These are phyloP conservation scores for Ophioninae sp. DNA, from an alignment of 2,888 invertebrate genomes.

Conservation along the genomic window DNA sequence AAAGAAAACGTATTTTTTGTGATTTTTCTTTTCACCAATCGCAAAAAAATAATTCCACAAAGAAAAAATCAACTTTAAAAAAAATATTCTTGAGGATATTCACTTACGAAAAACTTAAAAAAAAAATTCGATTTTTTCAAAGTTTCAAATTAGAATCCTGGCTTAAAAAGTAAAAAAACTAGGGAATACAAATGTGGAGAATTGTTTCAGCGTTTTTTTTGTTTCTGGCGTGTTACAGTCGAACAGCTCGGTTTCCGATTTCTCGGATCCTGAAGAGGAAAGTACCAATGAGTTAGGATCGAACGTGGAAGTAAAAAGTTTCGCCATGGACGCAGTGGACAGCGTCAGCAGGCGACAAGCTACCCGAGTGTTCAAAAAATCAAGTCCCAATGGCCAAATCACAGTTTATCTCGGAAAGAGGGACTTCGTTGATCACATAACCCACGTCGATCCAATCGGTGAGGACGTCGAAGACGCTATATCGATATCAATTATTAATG, in stretches of 20 bases:
- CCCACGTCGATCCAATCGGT: slow-evolving; percentile 96
- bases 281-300: slow-evolving; percentile 73
- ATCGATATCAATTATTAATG: not conserved
- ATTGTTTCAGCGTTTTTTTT: not conserved
- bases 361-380: slow-evolving; percentile 79
- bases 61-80: too few relatives aligned
- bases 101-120: too few relatives aligned
- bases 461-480: slow-evolving; percentile 72
- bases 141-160: not conserved
- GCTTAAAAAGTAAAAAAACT: not conserved
- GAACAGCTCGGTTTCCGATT: slow-evolving; percentile 71
- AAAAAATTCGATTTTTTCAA: too few relatives aligned
- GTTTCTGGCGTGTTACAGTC: slow-evolving; percentile 64
- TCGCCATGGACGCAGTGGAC: slow-evolving; percentile 77
- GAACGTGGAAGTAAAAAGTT: slow-evolving; percentile 66
- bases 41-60: too few relatives aligned
- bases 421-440: slow-evolving; percentile 96
- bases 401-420: slow-evolving; percentile 95
- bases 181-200: not conserved
- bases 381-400: slow-evolving; percentile 82
- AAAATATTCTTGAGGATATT: too few relatives aligned
- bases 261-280: slow-evolving; percentile 69
- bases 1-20: too few relatives aligned
- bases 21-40: too few relatives aligned
- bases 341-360: slow-evolving; percentile 76